Percentiles rank a stretch among this genome's conserved stretches.
These are phyloP conservation scores for Lasioglossum albipes DNA, from an alignment of 1,140 invertebrate species.

Conservation along the genomic window DNA sequence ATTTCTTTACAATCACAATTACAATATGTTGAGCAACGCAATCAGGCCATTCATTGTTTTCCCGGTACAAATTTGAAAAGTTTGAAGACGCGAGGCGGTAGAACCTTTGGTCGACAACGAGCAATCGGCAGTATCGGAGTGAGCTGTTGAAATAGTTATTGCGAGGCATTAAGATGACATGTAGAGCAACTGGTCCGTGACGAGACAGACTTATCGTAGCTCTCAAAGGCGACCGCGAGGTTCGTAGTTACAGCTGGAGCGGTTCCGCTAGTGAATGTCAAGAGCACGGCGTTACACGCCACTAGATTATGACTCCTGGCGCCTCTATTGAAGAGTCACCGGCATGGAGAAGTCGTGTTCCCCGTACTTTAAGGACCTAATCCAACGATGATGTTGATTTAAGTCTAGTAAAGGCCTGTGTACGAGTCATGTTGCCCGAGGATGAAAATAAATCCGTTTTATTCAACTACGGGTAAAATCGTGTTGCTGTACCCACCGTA, in stretches of 20 bases:
- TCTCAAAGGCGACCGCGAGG: constrained; percentile 50
- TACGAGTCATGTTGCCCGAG: neutral
- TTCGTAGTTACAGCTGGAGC: constrained; percentile 39
- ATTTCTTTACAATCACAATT: no score
- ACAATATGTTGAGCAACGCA: no score
- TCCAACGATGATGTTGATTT: constrained; percentile 30
- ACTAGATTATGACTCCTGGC: constrained; percentile 47
- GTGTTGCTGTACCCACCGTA: no score
- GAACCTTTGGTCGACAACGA: neutral
- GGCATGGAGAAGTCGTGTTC: constrained; percentile 24
- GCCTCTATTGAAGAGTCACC: constrained; percentile 32
- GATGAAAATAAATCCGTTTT: no score
- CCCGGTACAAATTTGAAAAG: no score
- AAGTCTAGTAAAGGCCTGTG: neutral
- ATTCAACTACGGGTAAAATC: no score
- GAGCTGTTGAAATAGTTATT: constrained; percentile 15
- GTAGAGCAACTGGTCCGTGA: constrained; percentile 59
- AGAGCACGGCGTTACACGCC: constrained; percentile 56
- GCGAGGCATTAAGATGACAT: constrained; percentile 53
- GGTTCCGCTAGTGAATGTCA: constrained; percentile 48
- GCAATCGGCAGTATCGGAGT: constrained; percentile 3
- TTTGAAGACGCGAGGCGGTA: neutral
- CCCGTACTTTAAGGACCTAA: constrained; percentile 28
- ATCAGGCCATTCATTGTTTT: no score
- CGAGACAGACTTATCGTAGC: constrained; percentile 53